These are phyloP conservation scores for Hermaeophaga mercurialis DNA, from an alignment of 2,888 invertebrate species.

Conservation along the genomic window DNA sequence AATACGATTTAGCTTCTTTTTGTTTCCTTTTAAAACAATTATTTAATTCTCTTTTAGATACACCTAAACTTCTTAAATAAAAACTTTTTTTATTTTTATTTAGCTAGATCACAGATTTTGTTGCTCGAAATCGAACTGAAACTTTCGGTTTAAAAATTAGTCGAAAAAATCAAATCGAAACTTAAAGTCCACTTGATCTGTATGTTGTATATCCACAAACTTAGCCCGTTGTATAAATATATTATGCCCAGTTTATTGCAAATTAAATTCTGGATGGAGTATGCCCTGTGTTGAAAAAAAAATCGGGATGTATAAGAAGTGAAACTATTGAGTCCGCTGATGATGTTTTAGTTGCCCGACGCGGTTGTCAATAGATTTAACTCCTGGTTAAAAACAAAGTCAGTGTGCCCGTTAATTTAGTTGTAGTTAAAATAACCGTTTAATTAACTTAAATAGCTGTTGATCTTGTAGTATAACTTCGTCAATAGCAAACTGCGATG, in stretches of 20 bases:
- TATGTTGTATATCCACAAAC: conserved; percentile 40
- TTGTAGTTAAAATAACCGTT: conserved; percentile 29
- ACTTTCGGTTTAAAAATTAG: conserved; percentile 34
- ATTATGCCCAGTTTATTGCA: conserved; percentile 46
- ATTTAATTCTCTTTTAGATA: conserved; percentile 43
- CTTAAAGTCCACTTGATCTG: conserved; percentile 39
- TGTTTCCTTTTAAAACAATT: conserved; percentile 39
- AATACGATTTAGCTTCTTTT: conserved; percentile 48
- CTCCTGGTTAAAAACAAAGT: conserved; percentile 33
- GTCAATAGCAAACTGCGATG: conserved; percentile 54
- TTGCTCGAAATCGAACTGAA: conserved; percentile 39
- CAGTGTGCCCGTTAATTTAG: conserved; percentile 43
- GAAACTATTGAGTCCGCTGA: conserved; percentile 49
- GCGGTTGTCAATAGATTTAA: conserved; percentile 49
- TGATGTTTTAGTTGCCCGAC: conserved; percentile 52
- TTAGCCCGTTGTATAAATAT: conserved; percentile 48
- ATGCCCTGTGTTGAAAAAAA: conserved; percentile 44
- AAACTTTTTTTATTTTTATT: conserved; percentile 33
- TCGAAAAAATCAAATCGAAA: conserved; percentile 23
- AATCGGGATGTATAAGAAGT: conserved; percentile 35
- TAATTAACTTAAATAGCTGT: conserved; percentile 38
- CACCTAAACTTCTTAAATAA: conserved; percentile 47
- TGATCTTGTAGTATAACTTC: conserved; percentile 45
- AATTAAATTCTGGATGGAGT: conserved; percentile 40
- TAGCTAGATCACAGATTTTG: conserved; percentile 52